phyloP scores from a whole-genome alignment of 2,888 invertebrate genomes.

The Volucella bombylans region DNA sequence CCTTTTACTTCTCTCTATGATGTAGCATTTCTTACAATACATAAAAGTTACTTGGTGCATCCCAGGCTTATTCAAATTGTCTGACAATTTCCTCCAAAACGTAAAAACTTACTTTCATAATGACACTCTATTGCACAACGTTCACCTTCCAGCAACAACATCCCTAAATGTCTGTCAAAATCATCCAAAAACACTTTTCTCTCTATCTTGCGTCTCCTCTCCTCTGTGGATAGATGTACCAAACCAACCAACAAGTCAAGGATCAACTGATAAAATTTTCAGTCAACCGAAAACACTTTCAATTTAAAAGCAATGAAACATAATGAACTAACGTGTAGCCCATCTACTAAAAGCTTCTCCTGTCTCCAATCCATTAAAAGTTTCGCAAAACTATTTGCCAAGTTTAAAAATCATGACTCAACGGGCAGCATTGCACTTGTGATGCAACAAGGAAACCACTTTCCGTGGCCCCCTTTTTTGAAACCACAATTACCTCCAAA shows the following conservation, averaged over 20 bases:
- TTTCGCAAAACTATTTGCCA: constrained; percentile 64
- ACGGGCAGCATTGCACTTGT: constrained; percentile 41
- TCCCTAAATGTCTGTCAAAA: too few relatives aligned
- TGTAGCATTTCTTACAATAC: too few relatives aligned
- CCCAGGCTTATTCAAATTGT: too few relatives aligned
- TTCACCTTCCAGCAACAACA: too few relatives aligned
- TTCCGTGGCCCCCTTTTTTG: background rate
- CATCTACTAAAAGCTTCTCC: constrained; percentile 38
- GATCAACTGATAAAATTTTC: constrained; percentile 49
- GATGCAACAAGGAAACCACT: constrained; percentile 15
- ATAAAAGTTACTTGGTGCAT: too few relatives aligned
- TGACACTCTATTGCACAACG: too few relatives aligned
- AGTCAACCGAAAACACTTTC: constrained; percentile 51
- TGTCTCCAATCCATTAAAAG: constrained; percentile 62
- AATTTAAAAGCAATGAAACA: constrained; percentile 60
- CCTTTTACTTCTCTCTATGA: too few relatives aligned
- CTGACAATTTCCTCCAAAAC: too few relatives aligned
- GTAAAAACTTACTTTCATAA: too few relatives aligned
- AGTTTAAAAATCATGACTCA: constrained; percentile 66
- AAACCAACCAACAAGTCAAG: constrained; percentile 38
- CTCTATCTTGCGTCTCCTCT: background rate
- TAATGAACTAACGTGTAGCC: constrained; percentile 14
- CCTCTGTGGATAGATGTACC: background rate
- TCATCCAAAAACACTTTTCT: background rate
- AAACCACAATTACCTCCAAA: too few relatives aligned